A percentile compares a stretch with the other conserved stretches of the same genome.
These are phyloP conservation scores for Rhadinocentrus ornatus DNA, from an alignment of 2,797 vertebrate species.

Conservation along the genomic window DNA sequence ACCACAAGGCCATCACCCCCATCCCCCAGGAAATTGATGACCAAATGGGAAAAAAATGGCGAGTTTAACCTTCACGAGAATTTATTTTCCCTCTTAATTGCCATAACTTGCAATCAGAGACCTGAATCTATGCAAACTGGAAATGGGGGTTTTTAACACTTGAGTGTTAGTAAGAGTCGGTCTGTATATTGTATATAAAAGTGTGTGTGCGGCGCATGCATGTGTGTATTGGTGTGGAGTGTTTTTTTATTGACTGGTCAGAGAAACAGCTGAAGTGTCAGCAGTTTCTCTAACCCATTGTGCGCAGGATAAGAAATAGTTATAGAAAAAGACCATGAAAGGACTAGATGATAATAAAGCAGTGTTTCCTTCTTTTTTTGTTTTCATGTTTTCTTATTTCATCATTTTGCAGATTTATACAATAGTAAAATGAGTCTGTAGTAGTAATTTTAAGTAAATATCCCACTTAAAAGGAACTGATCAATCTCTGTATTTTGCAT, in stretches of 20 bases:
- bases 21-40: too few species aligned
- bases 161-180: neutral
- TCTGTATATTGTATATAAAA: neutral
- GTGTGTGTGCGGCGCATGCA: too few species aligned
- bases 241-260: slow-evolving; percentile 41
- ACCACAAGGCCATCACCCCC: too few species aligned
- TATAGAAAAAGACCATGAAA: neutral
- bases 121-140: neutral
- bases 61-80: too few species aligned
- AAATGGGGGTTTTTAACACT: neutral
- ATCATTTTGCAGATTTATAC: neutral
- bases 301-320: slow-evolving; percentile 6
- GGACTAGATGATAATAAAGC: neutral
- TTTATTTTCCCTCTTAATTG: neutral
- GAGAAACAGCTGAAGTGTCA: slow-evolving; percentile 31
- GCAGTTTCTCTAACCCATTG: slow-evolving; percentile 41
- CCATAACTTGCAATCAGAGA: neutral
- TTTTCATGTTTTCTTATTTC: neutral
- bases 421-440: neutral
- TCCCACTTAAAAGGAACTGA: slow-evolving; percentile 18
- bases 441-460: neutral
- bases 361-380: neutral
- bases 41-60: too few species aligned
- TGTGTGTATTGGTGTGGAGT: slow-evolving; percentile 17
- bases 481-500: slow-evolving; percentile 25